These are phyloP conservation scores for Tapirus terrestris DNA, from an alignment of 2,113 vertebrate genomes.

Conservation along the genomic window DNA sequence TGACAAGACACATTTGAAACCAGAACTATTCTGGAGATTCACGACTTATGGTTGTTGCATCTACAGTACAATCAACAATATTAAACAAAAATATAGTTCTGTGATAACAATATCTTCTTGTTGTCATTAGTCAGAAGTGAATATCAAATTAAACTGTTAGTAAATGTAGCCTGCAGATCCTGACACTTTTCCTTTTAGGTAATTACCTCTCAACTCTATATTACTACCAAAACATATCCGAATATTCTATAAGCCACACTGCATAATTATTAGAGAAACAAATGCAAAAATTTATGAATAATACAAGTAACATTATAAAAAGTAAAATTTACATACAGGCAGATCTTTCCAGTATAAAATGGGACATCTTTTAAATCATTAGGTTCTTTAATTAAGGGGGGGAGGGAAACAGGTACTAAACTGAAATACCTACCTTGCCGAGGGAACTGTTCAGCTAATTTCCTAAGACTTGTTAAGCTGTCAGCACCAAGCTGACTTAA, in stretches of 20 bases:
- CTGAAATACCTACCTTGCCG: constrained; percentile 91
- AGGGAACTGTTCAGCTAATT: constrained; percentile 98
- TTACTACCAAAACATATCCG: background rate
- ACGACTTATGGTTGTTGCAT: background rate
- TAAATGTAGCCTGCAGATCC: background rate
- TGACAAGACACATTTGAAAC: constrained; percentile 17
- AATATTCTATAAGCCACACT: constrained; percentile 17
- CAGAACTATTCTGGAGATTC: constrained; percentile 46
- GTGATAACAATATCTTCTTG: constrained; percentile 1
- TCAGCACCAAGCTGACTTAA: constrained; percentile 99
- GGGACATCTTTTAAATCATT: constrained; percentile 36
- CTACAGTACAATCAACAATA: background rate
- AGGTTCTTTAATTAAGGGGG: background rate
- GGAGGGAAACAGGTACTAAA: background rate
- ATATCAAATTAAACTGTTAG: constrained; percentile 20
- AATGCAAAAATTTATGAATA: constrained; percentile 47
- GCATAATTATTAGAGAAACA: constrained; percentile 49
- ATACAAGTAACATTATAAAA: background rate
- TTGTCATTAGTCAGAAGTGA: constrained; percentile 21
- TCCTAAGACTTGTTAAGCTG: constrained; percentile 98
- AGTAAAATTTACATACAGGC: constrained; percentile 32
- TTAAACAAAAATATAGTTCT: constrained; percentile 28
- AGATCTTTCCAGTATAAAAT: constrained; percentile 44
- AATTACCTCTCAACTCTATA: constrained; percentile 14
- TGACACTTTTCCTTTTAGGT: background rate